Evolutionary conservation across 2,888 invertebrate species (phyloP), one percentile per base, ranked within the genome.

Genomic region (Lomographa bimaculata): DNA sequence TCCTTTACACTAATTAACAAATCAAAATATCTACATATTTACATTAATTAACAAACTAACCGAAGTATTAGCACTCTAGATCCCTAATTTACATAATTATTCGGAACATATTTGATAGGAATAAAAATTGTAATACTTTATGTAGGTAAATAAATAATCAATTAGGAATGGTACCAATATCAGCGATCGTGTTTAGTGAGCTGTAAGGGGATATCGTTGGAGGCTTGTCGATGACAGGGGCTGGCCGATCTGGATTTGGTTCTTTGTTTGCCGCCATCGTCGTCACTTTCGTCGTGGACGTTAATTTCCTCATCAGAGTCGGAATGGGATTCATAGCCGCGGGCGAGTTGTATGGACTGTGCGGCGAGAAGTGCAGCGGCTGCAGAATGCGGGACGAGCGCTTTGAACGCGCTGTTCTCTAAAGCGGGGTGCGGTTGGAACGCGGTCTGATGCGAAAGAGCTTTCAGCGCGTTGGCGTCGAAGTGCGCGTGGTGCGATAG

Each of bases 301-400:
- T 96, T 96, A 67, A 96, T 96, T 81, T 96, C 96, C 72, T 94
- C 94, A 63, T 95, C 95, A 8, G 92, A 91, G 61, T 92, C 92
- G 5, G 91, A 90, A 56, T 87, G 83, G 25, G 91, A 90, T 49
- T 90, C 90, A 46, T 89, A 89, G 33, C 84, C 81, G 12, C 83
- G 76, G 36, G 86, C 83, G 30, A 89, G 56, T 48, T 89, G 89
- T 45, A 87, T 78, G 2, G 89, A 86, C 57, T 89, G 89, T 60
- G 86, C 81, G 50, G 90, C 79, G 69, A 89, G 65, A 36, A 92
- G 81, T 12, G 91, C 91, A n/a, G 92, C 91, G 12, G 92, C 91
- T n/a, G 89, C 87, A 12, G 93, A 91, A 46, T 91, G 91, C 12
- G 93, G 92, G 8, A 93, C 93, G 11, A 11, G 24, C 24, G 11